These are phyloP conservation scores for Nerophis ophidion DNA, from an alignment of 2,113 vertebrate genomes.

Conservation along the genomic window DNA sequence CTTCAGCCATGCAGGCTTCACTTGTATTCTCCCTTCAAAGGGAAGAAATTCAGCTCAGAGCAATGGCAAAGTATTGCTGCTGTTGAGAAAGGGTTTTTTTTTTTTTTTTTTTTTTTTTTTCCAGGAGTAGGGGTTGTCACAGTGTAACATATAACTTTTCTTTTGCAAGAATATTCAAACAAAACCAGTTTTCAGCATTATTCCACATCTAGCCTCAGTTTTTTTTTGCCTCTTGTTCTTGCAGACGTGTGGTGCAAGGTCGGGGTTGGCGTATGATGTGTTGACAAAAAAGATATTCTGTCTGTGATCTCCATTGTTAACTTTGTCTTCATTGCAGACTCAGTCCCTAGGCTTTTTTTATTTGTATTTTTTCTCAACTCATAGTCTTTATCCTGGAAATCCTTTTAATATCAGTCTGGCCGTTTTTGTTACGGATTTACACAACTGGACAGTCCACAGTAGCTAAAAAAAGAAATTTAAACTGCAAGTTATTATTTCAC, in stretches of 20 bases:
- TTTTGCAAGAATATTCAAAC: neutral
- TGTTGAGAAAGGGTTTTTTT: constrained; percentile 33
- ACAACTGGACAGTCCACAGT: too few species aligned
- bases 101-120: neutral
- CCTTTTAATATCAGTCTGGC: too few species aligned
- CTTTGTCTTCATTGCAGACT: too few species aligned
- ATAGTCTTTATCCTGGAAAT: too few species aligned
- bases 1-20: constrained; percentile 55
- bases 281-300: constrained; percentile 22
- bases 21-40: constrained; percentile 60
- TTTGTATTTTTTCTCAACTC: too few species aligned
- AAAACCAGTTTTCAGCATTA: neutral
- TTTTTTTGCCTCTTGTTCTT: constrained; percentile 13
- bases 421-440: too few species aligned
- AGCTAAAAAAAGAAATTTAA: too few species aligned
- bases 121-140: constrained; percentile 1
- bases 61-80: constrained; percentile 51
- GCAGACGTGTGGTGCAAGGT: constrained; percentile 4
- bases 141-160: neutral
- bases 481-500: too few species aligned
- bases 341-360: constrained; percentile 6
- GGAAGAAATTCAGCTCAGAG: constrained; percentile 54
- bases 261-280: constrained; percentile 9
- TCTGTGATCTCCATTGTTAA: constrained; percentile 29
- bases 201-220: too few species aligned